These are phyloP conservation scores for Pararge aegeria DNA, from an alignment of 1,140 invertebrate species.

Conservation along the genomic window DNA sequence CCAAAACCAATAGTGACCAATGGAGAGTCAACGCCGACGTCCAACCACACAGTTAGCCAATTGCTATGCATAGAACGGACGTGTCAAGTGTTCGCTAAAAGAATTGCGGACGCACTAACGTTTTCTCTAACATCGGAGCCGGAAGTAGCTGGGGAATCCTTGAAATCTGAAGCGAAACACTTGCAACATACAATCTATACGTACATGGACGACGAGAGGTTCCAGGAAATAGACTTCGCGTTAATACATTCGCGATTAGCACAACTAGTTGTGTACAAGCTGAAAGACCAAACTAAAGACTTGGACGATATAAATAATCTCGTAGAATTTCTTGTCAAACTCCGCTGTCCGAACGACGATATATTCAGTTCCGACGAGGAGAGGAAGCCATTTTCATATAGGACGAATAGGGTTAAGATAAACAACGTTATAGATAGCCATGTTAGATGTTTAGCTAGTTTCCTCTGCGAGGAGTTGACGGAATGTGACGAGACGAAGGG, in stretches of 20 bases:
- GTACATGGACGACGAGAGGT: constrained; percentile 83
- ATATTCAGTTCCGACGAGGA: constrained; percentile 73
- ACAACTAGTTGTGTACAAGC: constrained; percentile 79
- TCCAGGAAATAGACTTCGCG: constrained; percentile 82
- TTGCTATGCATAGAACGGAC: constrained; percentile 83
- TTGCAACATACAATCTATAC: constrained; percentile 83
- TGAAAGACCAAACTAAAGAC: constrained; percentile 59
- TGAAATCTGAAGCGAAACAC: constrained; percentile 83
- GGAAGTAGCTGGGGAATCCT: constrained; percentile 63
- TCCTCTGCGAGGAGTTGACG: constrained; percentile 66
- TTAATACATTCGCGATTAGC: constrained; percentile 82
- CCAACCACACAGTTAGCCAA: constrained; percentile 76
- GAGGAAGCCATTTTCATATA: constrained; percentile 40
- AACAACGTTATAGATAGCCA: constrained; percentile 55
- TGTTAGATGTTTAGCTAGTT: constrained; percentile 69
- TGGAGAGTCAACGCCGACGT: constrained; percentile 46
- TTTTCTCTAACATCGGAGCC: constrained; percentile 65
- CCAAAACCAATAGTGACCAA: constrained; percentile 38
- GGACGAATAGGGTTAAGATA: constrained; percentile 43
- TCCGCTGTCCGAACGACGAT: constrained; percentile 72
- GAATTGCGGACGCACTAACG: constrained; percentile 78
- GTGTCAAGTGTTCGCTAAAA: constrained; percentile 84
- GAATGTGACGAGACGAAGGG: constrained; percentile 46
- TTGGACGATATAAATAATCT: constrained; percentile 62
- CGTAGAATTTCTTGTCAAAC: constrained; percentile 54